These are phyloP conservation scores for Sebastolobus alascanus DNA, from an alignment of 2,797 vertebrate genomes.

Conservation along the genomic window DNA sequence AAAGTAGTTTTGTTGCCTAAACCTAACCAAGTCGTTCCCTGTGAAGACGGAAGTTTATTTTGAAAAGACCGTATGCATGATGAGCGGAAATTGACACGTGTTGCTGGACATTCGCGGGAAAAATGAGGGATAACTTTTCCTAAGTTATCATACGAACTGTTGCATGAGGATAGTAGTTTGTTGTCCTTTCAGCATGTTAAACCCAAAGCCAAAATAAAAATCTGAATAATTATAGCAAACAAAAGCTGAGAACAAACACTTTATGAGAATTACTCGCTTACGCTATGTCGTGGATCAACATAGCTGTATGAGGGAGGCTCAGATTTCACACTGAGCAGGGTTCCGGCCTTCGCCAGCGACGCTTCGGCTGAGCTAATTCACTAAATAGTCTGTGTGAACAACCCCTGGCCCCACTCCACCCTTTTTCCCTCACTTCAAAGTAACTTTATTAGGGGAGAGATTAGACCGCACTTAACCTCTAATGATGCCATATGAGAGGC, in stretches of 20 bases:
- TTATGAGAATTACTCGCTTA: background rate
- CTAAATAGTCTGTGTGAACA: slow-evolving; percentile 85
- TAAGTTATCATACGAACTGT: background rate
- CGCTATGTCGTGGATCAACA: slow-evolving; percentile 3
- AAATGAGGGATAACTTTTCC: background rate
- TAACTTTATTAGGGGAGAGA: slow-evolving; percentile 91
- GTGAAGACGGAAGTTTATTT: too few species aligned
- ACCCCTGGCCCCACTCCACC: slow-evolving; percentile 72
- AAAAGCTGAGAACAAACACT: background rate
- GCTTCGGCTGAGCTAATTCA: slow-evolving; percentile 86
- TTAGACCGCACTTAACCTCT: slow-evolving; percentile 91
- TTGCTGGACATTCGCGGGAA: background rate
- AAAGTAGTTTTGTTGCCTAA: background rate
- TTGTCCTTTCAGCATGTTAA: slow-evolving; percentile 77
- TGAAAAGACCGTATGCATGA: background rate
- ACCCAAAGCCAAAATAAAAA: background rate
- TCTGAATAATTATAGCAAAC: background rate
- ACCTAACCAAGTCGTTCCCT: background rate
- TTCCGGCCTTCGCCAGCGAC: slow-evolving; percentile 49
- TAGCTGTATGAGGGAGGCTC: slow-evolving; percentile 67
- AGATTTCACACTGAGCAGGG: slow-evolving; percentile 73
- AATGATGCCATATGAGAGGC: slow-evolving; percentile 75
- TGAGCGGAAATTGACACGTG: background rate
- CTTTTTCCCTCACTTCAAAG: slow-evolving; percentile 91
- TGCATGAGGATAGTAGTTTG: background rate